Evolutionary conservation across 2,113 vertebrate genomes (phyloP).

Genomic region (Raja brachyura): DNA sequence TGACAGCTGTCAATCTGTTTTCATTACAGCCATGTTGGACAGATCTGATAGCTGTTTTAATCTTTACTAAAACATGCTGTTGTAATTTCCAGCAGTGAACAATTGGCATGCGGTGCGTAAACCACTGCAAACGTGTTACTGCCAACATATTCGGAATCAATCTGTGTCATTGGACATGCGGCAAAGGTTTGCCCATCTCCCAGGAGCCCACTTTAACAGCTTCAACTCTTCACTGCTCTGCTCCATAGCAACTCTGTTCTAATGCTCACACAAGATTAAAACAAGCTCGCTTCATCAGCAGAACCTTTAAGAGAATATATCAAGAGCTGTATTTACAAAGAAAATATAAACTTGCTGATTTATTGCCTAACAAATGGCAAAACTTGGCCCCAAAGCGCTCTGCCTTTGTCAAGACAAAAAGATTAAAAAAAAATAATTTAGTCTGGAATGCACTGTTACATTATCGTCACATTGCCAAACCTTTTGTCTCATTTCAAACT

Average conservation of each 20-base stretch:
- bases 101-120: neutral
- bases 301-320: neutral
- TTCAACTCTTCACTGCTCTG: neutral
- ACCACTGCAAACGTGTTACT: neutral
- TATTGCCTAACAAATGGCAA: neutral
- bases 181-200: neutral
- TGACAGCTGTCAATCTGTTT: neutral
- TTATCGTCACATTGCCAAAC: neutral
- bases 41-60: neutral
- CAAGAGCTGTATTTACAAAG: neutral
- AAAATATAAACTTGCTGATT: neutral
- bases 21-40: neutral
- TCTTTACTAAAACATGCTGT: neutral
- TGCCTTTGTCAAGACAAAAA: neutral
- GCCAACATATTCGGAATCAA: neutral
- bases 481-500: neutral
- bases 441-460: neutral
- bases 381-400: neutral
- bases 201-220: neutral
- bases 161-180: neutral
- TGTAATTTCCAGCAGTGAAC: neutral
- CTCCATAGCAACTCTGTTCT: neutral
- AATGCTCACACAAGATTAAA: neutral
- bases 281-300: neutral
- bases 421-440: slow-evolving; percentile 14